These are phyloP conservation scores for Dicentrarchus labrax DNA, from an alignment of 2,113 vertebrate species.

Conservation along the genomic window DNA sequence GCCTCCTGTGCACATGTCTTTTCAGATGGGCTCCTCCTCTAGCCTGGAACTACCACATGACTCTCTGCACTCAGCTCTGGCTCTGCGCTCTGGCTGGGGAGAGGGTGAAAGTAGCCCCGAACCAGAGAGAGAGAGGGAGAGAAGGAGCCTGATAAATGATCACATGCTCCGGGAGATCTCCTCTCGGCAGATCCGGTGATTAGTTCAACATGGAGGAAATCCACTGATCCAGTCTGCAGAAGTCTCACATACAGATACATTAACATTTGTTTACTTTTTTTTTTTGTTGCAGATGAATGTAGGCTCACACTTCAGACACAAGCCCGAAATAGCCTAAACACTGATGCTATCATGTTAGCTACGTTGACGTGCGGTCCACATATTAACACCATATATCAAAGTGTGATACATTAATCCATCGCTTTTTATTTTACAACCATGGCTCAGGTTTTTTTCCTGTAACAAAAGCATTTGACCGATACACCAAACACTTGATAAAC, in stretches of 20 bases:
- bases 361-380: not conserved
- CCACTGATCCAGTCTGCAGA: constrained; percentile 47
- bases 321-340: constrained; percentile 6
- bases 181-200: constrained; percentile 81
- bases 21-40: constrained; percentile 70
- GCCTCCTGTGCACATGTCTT: constrained; percentile 71
- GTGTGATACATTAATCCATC: not conserved
- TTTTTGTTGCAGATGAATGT: constrained; percentile 21
- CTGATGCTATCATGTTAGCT: not conserved
- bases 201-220: constrained; percentile 69
- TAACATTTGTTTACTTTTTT: constrained; percentile 31
- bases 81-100: constrained; percentile 56
- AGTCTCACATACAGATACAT: constrained; percentile 25
- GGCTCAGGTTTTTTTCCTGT: constrained; percentile 1
- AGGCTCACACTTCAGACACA: not conserved
- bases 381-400: not conserved
- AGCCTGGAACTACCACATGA: constrained; percentile 77
- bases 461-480: not conserved
- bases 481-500: constrained; percentile 1
- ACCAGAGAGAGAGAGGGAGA: constrained; percentile 64
- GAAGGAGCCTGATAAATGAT: constrained; percentile 78
- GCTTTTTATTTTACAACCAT: not conserved
- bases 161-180: constrained; percentile 79
- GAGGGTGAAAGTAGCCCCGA: constrained; percentile 71
- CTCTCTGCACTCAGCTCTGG: constrained; percentile 69